Conservation (phyloP, 2,888 invertebrate genomes). For the Hirtodrosophila cameraria region DNA sequence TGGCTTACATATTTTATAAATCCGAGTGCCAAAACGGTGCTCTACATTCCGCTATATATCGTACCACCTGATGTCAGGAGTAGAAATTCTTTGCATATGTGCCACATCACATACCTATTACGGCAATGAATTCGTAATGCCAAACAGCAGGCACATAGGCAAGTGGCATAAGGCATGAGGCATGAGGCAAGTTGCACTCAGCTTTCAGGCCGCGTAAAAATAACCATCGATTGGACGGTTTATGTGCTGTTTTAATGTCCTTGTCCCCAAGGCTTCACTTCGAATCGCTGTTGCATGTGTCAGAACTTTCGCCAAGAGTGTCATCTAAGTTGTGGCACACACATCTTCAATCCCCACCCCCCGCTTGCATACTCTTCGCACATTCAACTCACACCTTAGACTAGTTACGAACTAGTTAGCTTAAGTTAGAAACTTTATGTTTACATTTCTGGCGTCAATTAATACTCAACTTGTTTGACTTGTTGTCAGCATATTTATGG, state of each 20-base stretch:
- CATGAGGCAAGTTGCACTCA: not conserved
- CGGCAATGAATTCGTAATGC: conserved; percentile 45
- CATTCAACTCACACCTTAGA: not conserved
- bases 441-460: conserved; percentile 17
- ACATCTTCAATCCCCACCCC: conserved; percentile 1
- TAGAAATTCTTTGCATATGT: conserved; percentile 35
- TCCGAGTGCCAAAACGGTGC: not conserved
- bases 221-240: conserved; percentile 61
- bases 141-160: not conserved
- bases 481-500: not conserved
- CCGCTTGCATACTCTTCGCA: not conserved
- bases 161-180: not conserved
- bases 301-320: conserved; percentile 22
- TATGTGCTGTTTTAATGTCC: conserved; percentile 27
- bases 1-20: conserved; percentile 15
- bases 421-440: conserved; percentile 17
- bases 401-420: conserved; percentile 9
- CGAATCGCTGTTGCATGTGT: conserved; percentile 19
- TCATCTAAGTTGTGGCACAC: conserved; percentile 22
- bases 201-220: conserved; percentile 32
- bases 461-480: conserved; percentile 25
- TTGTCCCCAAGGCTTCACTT: conserved; percentile 32
- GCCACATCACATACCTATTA: conserved; percentile 36
- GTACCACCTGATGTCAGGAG: conserved; percentile 13
- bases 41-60: not conserved